A percentile compares a stretch with the other conserved stretches of the same genome.
Evolutionary conservation across 2,888 invertebrate species (phyloP).

Genomic region (Pyrgus malvae): DNA sequence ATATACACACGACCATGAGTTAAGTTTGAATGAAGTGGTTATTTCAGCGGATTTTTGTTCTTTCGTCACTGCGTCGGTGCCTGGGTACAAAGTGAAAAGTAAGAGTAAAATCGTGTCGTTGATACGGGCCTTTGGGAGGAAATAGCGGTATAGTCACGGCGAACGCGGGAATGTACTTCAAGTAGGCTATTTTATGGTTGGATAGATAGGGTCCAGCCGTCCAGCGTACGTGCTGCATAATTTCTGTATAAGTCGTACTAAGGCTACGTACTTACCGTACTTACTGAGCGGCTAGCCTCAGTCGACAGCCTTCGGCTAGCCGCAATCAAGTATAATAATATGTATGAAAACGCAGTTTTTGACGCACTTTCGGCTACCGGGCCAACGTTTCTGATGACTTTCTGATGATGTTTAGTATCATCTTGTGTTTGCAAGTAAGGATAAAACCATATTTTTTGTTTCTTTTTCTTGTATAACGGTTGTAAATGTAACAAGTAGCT

Average conservation of each 20-base stretch:
- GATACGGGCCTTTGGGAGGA: conserved; percentile 25
- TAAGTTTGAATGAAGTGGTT: conserved; percentile 40
- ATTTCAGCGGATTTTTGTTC: conserved; percentile 52
- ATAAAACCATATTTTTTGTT: too few relatives aligned
- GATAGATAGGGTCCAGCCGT: conserved; percentile 16
- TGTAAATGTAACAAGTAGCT: too few relatives aligned
- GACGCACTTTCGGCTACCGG: too few relatives aligned
- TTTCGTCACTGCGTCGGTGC: conserved; percentile 44
- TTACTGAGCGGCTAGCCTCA: too few relatives aligned
- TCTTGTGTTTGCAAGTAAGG: too few relatives aligned
- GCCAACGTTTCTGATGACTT: too few relatives aligned
- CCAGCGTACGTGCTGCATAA: not conserved
- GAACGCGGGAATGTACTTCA: conserved; percentile 47
- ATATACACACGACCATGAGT: conserved; percentile 21
- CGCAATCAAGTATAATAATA: too few relatives aligned
- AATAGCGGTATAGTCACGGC: conserved; percentile 44
- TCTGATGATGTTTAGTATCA: too few relatives aligned
- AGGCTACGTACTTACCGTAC: too few relatives aligned
- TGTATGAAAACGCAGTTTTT: too few relatives aligned
- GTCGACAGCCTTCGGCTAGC: too few relatives aligned
- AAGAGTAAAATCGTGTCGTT: conserved; percentile 50
- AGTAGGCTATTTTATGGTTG: conserved; percentile 33
- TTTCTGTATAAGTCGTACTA: not conserved
- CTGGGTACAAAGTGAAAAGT: conserved; percentile 35
- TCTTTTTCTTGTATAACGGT: too few relatives aligned